These are phyloP conservation scores for Herpailurus yagouaroundi DNA, from an alignment of 2,113 vertebrate genomes.

Conservation along the genomic window DNA sequence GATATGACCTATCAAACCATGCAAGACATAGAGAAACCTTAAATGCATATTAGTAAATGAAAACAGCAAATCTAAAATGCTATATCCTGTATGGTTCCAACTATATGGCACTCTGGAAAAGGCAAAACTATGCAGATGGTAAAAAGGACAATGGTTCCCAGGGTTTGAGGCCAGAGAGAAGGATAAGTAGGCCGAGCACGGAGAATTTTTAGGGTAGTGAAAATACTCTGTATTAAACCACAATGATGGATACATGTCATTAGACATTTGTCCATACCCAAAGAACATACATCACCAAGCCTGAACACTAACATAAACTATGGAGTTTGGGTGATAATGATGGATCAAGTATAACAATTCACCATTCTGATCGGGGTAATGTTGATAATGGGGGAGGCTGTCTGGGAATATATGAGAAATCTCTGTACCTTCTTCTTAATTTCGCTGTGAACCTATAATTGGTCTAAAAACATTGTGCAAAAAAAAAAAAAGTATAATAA, in stretches of 20 bases:
- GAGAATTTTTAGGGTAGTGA: background rate
- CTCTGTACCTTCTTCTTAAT: background rate
- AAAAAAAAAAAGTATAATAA: background rate
- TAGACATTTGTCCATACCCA: background rate
- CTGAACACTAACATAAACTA: background rate
- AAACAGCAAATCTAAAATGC: background rate
- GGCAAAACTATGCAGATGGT: background rate
- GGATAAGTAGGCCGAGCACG: background rate
- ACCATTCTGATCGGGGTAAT: background rate
- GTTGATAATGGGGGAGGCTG: background rate
- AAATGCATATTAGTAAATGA: background rate
- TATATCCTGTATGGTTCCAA: background rate
- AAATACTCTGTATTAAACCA: background rate
- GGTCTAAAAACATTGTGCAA: background rate
- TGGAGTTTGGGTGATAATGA: background rate
- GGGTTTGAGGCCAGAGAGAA: background rate
- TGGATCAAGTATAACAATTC: background rate
- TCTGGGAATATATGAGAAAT: background rate
- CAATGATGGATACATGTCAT: background rate
- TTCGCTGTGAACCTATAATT: background rate
- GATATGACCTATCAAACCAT: background rate
- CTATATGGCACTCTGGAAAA: background rate
- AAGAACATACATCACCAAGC: background rate
- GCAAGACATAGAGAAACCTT: background rate
- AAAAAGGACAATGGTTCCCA: background rate